Conservation (phyloP, 2,797 vertebrate species). For the Myiothlypis chrysogaster region DNA sequence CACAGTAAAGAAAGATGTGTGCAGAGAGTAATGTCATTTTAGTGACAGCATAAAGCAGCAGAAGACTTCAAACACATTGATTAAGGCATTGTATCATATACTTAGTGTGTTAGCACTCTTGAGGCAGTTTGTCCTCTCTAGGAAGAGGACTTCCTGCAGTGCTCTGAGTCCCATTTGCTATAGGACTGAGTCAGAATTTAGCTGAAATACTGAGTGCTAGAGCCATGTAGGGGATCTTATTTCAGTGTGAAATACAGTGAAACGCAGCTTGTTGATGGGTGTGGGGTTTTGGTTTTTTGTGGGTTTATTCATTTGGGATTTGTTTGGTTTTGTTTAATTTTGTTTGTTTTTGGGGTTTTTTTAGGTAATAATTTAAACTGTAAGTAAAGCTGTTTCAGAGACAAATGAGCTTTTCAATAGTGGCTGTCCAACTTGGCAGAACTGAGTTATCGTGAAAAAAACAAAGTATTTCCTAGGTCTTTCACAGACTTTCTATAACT, state of each 20-base stretch:
- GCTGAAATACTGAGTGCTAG: neutral
- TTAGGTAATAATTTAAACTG: neutral
- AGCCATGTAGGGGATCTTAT: fast-evolving
- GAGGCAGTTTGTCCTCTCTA: neutral
- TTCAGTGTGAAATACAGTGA: neutral
- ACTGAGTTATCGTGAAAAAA: neutral
- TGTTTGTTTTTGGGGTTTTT: fast-evolving
- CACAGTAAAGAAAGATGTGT: neutral
- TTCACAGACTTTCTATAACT: neutral
- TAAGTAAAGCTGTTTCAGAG: neutral
- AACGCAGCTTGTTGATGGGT: neutral
- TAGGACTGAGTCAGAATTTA: neutral
- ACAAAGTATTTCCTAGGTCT: neutral
- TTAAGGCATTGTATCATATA: fast-evolving
- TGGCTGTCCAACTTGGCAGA: neutral
- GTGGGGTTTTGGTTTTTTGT: fast-evolving
- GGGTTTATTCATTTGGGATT: fast-evolving
- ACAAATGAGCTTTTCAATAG: neutral
- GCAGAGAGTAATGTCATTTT: neutral
- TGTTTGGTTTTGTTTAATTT: fast-evolving
- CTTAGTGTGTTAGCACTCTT: neutral
- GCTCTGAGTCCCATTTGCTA: neutral
- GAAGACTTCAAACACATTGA: neutral
- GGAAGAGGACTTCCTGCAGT: neutral
- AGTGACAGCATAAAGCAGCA: neutral